Conservation (phyloP, 1,140 invertebrate species). For the Drosophila pruinosa region DNA sequence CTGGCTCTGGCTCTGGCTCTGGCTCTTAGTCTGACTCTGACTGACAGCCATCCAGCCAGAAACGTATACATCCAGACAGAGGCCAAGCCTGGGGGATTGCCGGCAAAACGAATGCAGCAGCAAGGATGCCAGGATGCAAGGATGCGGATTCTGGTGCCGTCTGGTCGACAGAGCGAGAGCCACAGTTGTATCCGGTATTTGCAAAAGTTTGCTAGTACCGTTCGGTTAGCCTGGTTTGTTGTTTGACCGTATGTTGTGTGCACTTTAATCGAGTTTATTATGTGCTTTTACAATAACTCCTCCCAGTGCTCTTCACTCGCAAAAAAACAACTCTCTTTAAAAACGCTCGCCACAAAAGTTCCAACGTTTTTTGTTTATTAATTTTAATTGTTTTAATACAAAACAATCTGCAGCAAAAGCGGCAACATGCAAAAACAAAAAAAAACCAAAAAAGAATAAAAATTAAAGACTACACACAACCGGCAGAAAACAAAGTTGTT, state of each 20-base stretch:
- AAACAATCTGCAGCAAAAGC: conserved; percentile 7
- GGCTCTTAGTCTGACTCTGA: no score
- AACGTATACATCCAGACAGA: conserved; percentile 13
- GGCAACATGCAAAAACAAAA: background rate
- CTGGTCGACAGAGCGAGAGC: background rate
- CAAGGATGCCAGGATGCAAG: background rate
- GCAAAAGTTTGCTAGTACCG: background rate
- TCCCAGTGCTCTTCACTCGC: background rate
- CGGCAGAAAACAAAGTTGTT: conserved; percentile 21
- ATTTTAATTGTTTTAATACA: conserved; percentile 51
- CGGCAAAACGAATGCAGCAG: background rate
- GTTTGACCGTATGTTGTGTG: conserved; percentile 69
- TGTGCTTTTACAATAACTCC: conserved; percentile 40
- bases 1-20: no score
- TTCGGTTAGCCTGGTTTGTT: conserved; percentile 14
- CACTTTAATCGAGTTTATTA: conserved; percentile 79
- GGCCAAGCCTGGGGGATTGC: background rate
- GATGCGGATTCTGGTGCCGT: background rate
- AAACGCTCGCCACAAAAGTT: conserved; percentile 48
- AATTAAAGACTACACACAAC: background rate
- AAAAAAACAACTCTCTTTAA: conserved; percentile 39
- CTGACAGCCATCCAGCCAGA: conserved; percentile 20
- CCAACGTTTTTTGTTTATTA: conserved; percentile 52
- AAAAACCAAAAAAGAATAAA: background rate
- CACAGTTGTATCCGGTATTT: conserved; percentile 28